Base-by-base conservation (phyloP, 2,888 invertebrate genomes). In the Trilocha varians region DNA sequence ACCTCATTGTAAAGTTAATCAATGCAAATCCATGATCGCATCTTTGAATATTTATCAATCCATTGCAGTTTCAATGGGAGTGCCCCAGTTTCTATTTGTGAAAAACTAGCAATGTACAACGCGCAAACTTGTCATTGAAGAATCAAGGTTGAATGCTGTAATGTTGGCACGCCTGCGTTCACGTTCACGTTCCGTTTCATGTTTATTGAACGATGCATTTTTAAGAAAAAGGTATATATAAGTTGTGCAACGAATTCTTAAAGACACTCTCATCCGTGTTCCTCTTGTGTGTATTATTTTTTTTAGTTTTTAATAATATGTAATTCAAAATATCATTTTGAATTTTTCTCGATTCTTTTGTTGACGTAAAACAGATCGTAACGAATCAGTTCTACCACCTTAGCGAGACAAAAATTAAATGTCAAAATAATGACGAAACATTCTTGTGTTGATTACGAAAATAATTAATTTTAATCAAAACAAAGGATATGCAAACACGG, bases 341-440 rank as follows among this genome's bases (percentile, higher is more conserved):
- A 38, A 14, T 13, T 32, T 36, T 32, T 11, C 13, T 15, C 13
- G 3, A n/a, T 32, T 40, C 2, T 32, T 16, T 6, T 9, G 34
- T 34, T 34, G 17, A 35, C 16, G 44, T 40, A 17, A 3, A 59
- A 59, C 46, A 53, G 41, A 68, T 62, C 57, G 57, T 33, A 42
- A 16, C 8, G 16, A 40, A 11, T 14, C 40, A 39, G 17, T 3
- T 2, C 14, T 3, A 36, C 51, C 63, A 63, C 62, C 56, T 35
- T 44, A 41, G 39, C 39, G 34, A 44, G 40, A 40, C 33, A 13
- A 42, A 49, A 16, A 34, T 36, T 44, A 38, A 41, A 46, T 57
- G 60, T 61, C 64, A 65, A 57, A 57, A 46, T 34, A 43, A 63
- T 57, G 52, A 61, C 59, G 58, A 58, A 48, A 53, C 54, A 52